A percentile compares a stretch with the other conserved stretches of the same genome.
These are phyloP conservation scores for Aspiorhynchus laticeps DNA, from an alignment of 2,113 vertebrate genomes.

Conservation along the genomic window DNA sequence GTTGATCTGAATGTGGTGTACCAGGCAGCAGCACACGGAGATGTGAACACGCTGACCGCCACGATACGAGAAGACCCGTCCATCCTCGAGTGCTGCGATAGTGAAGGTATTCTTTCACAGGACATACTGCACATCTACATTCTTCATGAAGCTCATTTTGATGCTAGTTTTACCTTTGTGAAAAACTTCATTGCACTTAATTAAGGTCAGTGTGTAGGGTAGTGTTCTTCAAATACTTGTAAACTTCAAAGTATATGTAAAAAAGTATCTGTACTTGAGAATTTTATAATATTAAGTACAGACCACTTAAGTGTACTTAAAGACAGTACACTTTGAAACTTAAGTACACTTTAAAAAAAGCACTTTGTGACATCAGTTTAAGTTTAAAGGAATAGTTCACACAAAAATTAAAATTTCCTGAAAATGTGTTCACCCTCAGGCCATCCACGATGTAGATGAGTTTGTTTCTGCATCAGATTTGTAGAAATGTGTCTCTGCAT, in stretches of 20 bases:
- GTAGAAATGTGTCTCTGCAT: too few relatives aligned
- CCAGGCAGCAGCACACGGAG: constrained; percentile 85
- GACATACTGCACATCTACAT: neutral
- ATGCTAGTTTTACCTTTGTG: neutral
- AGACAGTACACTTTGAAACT: too few relatives aligned
- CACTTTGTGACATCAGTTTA: too few relatives aligned
- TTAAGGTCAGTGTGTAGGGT: neutral
- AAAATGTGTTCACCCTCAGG: too few relatives aligned
- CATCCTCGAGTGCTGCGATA: constrained; percentile 86
- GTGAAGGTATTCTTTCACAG: constrained; percentile 79
- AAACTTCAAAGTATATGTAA: neutral
- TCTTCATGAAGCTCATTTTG: neutral
- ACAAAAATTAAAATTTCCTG: too few relatives aligned
- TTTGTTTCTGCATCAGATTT: too few relatives aligned
- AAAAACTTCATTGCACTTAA: neutral
- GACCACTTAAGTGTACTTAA: too few relatives aligned
- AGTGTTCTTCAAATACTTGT: neutral
- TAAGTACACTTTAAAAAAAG: too few relatives aligned
- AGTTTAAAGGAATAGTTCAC: too few relatives aligned
- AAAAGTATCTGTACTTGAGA: too few relatives aligned
- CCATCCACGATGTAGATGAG: too few relatives aligned
- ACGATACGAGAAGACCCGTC: constrained; percentile 88
- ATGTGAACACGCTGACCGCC: constrained; percentile 83
- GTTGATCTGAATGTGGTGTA: constrained; percentile 82
- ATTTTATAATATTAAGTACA: too few relatives aligned